Conservation (phyloP, 2,888 invertebrate genomes). For the Allophyes oxyacanthae region DNA sequence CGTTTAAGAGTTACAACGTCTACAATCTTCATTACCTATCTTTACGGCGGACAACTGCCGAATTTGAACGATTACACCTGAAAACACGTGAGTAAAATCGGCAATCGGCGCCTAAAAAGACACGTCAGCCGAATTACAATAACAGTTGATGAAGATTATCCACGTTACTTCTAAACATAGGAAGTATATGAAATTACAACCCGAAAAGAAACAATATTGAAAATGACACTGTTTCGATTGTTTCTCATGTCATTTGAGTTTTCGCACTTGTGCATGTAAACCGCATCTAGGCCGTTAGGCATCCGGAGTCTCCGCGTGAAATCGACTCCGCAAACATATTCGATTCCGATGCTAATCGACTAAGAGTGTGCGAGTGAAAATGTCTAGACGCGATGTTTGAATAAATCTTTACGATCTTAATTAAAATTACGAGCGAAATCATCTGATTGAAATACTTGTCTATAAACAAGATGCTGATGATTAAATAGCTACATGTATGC, state of each 20-base stretch:
- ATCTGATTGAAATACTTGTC: slow-evolving; percentile 32
- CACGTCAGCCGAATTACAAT: too few species aligned
- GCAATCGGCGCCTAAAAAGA: too few species aligned
- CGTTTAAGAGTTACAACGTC: too few species aligned
- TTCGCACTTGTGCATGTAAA: slow-evolving; percentile 60
- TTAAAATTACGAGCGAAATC: slow-evolving; percentile 42
- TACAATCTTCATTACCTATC: too few species aligned
- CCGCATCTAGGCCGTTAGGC: slow-evolving; percentile 74
- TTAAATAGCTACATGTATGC: slow-evolving; percentile 24
- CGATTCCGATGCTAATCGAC: slow-evolving; percentile 76
- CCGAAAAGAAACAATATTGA: slow-evolving; percentile 8
- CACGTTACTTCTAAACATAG: too few species aligned
- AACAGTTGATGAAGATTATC: too few species aligned
- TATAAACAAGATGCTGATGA: slow-evolving; percentile 30
- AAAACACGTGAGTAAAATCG: not conserved
- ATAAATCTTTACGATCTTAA: slow-evolving; percentile 60
- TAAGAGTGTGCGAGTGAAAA: slow-evolving; percentile 70
- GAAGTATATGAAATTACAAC: too few species aligned
- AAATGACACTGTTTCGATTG: slow-evolving; percentile 6
- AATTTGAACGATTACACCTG: too few species aligned
- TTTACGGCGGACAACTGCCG: too few species aligned
- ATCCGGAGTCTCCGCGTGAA: slow-evolving; percentile 71
- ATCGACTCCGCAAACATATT: slow-evolving; percentile 74
- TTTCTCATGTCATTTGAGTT: slow-evolving; percentile 41
- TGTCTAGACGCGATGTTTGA: slow-evolving; percentile 58